Evolutionary conservation across 1,140 invertebrate genomes (phyloP).

Genomic region (Paraescarpia echinospica): DNA sequence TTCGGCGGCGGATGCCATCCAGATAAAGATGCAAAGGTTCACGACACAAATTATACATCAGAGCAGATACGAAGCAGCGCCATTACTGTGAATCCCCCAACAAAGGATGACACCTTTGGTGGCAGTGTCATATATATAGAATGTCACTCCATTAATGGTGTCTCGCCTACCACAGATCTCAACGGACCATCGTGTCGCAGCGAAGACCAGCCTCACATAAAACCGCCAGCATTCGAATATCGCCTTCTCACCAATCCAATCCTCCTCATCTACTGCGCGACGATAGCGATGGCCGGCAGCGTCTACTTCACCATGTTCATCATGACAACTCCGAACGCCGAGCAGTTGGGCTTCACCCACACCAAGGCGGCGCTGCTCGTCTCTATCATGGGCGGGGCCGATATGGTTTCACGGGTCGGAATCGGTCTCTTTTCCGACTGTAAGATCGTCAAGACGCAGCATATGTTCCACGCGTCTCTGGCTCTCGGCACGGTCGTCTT

Average conservation of each 20-base stretch:
- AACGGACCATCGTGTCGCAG: neutral
- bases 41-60: neutral
- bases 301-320: conserved; percentile 9
- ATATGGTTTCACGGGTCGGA: neutral
- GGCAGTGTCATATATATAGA: neutral
- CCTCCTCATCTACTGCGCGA: conserved; percentile 11
- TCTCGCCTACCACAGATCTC: neutral
- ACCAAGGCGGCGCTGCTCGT: neutral
- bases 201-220: neutral
- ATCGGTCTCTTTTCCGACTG: neutral
- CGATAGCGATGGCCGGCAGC: neutral
- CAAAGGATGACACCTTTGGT: neutral
- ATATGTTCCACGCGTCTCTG: neutral
- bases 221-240: neutral
- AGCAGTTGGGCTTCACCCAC: neutral
- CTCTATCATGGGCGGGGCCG: neutral
- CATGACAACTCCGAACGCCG: neutral
- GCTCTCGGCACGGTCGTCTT: neutral
- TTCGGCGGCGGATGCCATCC: neutral
- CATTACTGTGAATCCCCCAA: neutral
- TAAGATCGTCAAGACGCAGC: conserved; percentile 1
- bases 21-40: neutral
- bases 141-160: neutral
- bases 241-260: neutral
- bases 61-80: neutral